Evolutionary conservation across 2,113 vertebrate species (phyloP).

Genomic region (Himantopus leucocephalus): DNA sequence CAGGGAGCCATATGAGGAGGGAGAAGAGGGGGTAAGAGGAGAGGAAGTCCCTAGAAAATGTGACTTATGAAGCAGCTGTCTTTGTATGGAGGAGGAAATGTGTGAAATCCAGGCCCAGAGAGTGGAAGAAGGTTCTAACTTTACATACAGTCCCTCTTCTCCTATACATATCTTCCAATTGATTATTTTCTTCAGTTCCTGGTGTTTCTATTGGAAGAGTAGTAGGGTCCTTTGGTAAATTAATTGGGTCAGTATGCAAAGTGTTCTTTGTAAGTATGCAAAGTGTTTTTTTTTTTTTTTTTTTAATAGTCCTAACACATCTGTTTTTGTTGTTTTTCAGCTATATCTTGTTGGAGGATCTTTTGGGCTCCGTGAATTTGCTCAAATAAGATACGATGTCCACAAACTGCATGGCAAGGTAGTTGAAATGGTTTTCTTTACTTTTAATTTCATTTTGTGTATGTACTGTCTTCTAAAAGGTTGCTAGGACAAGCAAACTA

Average conservation of each 20-base stretch:
- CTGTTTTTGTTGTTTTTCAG: constrained; percentile 71
- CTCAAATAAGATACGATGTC: constrained; percentile 92
- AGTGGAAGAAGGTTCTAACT: not conserved
- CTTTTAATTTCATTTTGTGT: not conserved
- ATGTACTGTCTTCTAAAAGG: not conserved
- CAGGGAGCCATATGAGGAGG: not conserved
- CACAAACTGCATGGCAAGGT: constrained; percentile 84
- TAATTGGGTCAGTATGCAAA: not conserved
- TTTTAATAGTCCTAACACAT: not conserved
- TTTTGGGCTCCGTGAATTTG: constrained; percentile 91
- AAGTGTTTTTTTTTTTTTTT: not conserved
- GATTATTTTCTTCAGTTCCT: not conserved
- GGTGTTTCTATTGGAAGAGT: not conserved
- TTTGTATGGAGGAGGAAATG: not conserved
- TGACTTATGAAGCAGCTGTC: not conserved
- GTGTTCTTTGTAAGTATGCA: not conserved
- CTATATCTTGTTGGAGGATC: constrained; percentile 90
- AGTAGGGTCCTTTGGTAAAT: not conserved
- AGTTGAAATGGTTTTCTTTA: not conserved
- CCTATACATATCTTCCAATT: not conserved
- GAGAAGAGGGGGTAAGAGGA: not conserved
- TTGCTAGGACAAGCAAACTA: not conserved
- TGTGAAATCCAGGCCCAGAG: not conserved
- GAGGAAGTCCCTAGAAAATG: not conserved
- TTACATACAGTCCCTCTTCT: not conserved